phyloP scores from a whole-genome alignment of 2,113 vertebrate genomes.

The Passer domesticus region DNA sequence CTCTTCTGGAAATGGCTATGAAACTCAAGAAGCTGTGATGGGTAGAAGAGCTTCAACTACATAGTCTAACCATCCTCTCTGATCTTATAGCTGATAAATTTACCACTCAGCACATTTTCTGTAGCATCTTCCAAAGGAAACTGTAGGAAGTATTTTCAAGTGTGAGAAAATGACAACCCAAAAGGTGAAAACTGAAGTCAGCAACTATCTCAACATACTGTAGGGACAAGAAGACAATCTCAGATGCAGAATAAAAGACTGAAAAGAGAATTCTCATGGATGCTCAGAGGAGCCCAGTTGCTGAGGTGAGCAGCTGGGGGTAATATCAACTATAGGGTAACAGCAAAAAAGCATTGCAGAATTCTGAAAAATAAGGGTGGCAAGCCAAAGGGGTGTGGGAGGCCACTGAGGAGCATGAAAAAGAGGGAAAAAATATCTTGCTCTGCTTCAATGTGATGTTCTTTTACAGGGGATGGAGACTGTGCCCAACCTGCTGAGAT shows the following conservation, averaged over 20 bases:
- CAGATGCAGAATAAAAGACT: background rate
- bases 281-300: background rate
- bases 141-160: background rate
- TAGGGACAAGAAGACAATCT: background rate
- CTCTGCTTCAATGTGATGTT: background rate
- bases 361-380: background rate
- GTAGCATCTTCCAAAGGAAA: background rate
- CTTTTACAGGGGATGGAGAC: background rate
- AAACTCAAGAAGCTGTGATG: background rate
- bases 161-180: conserved; percentile 8
- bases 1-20: background rate
- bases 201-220: background rate
- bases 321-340: background rate
- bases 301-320: background rate
- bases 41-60: background rate
- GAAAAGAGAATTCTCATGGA: background rate
- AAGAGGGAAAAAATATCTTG: background rate
- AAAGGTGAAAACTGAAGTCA: conserved; percentile 36
- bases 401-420: background rate
- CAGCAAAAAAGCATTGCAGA: background rate
- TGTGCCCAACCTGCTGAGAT: background rate
- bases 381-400: background rate
- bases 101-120: background rate
- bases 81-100: background rate
- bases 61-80: background rate